Percentiles rank a stretch among this genome's conserved stretches.
Conservation (phyloP, 2,113 vertebrate species). For the Osmerus eperlanus region DNA sequence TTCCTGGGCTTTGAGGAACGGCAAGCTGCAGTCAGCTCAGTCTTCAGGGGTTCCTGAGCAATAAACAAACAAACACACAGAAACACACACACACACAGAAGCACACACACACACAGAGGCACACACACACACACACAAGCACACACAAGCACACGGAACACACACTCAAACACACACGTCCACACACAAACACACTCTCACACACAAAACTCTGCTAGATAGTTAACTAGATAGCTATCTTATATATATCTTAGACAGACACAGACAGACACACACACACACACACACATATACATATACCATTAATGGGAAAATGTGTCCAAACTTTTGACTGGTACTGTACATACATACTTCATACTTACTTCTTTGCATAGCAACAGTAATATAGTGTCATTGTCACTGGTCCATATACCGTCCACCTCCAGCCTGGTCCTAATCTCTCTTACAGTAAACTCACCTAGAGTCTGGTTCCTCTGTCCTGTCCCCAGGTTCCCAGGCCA, state of each 20-base stretch:
- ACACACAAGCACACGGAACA: neutral
- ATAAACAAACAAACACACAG: constrained; percentile 10
- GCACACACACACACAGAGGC: neutral
- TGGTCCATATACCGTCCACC: neutral
- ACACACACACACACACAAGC: neutral
- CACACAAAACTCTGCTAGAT: no score
- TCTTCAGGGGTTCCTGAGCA: constrained; percentile 5
- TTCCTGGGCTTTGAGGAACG: constrained; percentile 27
- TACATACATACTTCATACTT: no score
- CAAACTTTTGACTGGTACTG: no score
- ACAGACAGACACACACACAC: neutral
- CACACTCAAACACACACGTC: neutral
- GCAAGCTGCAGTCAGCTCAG: constrained; percentile 30
- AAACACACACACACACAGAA: neutral
- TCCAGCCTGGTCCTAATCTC: neutral
- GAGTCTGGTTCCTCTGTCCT: neutral
- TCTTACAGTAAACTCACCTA: neutral
- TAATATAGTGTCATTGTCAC: no score
- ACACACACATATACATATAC: neutral
- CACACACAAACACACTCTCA: neutral
- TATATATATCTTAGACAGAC: no score
- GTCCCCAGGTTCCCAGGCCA: constrained; percentile 16
- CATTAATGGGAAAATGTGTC: no score
- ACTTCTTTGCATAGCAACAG: no score
- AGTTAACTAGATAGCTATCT: no score